Percentiles rank a stretch among this genome's conserved stretches.
Conservation (phyloP, 37 sponge, comb jelly and placozoan species). For the Axinella damicornis region DNA sequence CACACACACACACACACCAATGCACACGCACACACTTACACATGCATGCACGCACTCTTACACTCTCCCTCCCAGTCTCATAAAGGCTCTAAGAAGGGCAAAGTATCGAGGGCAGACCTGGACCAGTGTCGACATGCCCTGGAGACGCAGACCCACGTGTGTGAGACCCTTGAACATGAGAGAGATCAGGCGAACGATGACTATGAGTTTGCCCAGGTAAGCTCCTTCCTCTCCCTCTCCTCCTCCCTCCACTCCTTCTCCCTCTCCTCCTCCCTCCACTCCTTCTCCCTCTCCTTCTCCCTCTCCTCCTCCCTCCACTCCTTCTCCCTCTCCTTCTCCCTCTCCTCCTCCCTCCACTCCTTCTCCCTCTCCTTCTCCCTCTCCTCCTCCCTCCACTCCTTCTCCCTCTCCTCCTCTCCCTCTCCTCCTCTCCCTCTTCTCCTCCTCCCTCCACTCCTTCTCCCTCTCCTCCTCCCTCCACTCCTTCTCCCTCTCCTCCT, state of each 20-base stretch:
- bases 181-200: slow-evolving; percentile 76
- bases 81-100: slow-evolving; percentile 24
- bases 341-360: too few relatives aligned
- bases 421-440: background rate
- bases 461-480: too few relatives aligned
- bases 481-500: too few relatives aligned
- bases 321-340: too few relatives aligned
- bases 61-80: too few relatives aligned
- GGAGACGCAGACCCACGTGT: slow-evolving; percentile 69
- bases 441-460: too few relatives aligned
- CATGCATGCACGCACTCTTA: too few relatives aligned
- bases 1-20: too few relatives aligned
- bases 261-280: background rate
- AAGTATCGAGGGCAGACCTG: slow-evolving; percentile 36
- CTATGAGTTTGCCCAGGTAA: slow-evolving; percentile 63
- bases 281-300: too few relatives aligned
- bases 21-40: too few relatives aligned
- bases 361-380: too few relatives aligned
- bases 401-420: background rate
- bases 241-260: background rate
- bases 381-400: background rate
- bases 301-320: too few relatives aligned
- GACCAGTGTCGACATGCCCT: slow-evolving; percentile 46
- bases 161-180: slow-evolving; percentile 68
- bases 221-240: background rate